Base-by-base conservation (phyloP, 2,113 vertebrate species). In the Chitala chitala region DNA sequence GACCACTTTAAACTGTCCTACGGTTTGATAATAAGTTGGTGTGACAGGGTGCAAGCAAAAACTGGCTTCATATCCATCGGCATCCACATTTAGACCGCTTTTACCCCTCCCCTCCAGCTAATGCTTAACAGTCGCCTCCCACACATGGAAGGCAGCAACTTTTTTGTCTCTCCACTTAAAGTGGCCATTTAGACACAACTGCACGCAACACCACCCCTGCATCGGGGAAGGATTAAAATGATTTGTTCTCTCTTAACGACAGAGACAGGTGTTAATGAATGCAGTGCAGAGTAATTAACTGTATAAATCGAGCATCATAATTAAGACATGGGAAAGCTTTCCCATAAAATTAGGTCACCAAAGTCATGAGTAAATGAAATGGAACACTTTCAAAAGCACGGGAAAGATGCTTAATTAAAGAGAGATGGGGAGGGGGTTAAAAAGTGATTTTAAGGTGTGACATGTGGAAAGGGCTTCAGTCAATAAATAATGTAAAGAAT, bases 261-360 rank as follows among this genome's bases (percentile, higher is more conserved):
- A 74, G 61, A 86, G 86, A 88, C 87, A 72, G 82, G 63, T 81
- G 82, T 80, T 82, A 85, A 87, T 76, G 64, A 83, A 83, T 64
- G 70, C 72, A 54, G 83, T 81, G 77, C 79, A 42, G 80, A 79
- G 82, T 88, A 90, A 91, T 90, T 89, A 88, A 85, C 83, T 86
- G 84, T 81, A 84, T 86, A 84, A 89, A 88, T 46, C 76, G 75
- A 79, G 80, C 72, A 80, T 86, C 87, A 78, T 89, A 89, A 91
- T 91, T 90, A 90, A 87, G 82, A 88, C 78, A 76, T 68, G 76
- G 82, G 74, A 85, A 86, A 82, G 80, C 84, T 86, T 77, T 83
- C 78, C 77, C 77, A 69, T 75, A 83, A n/a, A 87, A 91, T 86
- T 79, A 83, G 82, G 85, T 84, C 78, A 70, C 79, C 74, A 83